Evolutionary conservation across 92 coral and sea anemone species (phyloP).

Genomic region (Epizoanthus fatuus): DNA sequence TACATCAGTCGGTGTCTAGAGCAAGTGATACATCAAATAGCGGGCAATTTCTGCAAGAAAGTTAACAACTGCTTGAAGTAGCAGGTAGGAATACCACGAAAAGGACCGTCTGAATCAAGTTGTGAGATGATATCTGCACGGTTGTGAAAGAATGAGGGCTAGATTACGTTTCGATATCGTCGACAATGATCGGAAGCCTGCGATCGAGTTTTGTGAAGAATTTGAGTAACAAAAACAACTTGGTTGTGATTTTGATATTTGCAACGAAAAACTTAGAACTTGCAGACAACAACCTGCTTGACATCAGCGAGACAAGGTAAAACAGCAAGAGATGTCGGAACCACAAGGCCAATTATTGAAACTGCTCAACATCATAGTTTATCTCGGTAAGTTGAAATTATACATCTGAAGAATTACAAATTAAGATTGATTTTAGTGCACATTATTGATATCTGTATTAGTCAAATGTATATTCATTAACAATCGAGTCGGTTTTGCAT

Average conservation of each 20-base stretch:
- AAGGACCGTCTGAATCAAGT: background rate
- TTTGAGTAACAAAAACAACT: background rate
- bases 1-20: background rate
- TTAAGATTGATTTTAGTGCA: too few species aligned
- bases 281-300: constrained; percentile 4
- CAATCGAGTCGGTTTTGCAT: too few species aligned
- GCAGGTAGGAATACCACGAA: constrained; percentile 11
- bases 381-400: constrained; percentile 14
- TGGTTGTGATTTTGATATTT: background rate
- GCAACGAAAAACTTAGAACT: background rate
- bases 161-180: background rate
- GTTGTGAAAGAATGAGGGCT: background rate
- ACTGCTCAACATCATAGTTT: constrained; percentile 8
- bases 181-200: background rate
- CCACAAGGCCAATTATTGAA: constrained; percentile 1
- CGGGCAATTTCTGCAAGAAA: background rate
- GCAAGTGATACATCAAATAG: background rate
- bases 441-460: too few species aligned
- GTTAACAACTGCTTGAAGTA: background rate
- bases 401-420: background rate
- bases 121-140: background rate
- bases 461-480: too few species aligned
- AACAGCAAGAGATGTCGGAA: constrained; percentile 18
- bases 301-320: constrained; percentile 1
- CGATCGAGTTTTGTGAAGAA: background rate